Percentiles rank a stretch among this genome's conserved stretches.
Evolutionary conservation across 2,888 invertebrate genomes (phyloP).

Genomic region (Coleophora deauratella): DNA sequence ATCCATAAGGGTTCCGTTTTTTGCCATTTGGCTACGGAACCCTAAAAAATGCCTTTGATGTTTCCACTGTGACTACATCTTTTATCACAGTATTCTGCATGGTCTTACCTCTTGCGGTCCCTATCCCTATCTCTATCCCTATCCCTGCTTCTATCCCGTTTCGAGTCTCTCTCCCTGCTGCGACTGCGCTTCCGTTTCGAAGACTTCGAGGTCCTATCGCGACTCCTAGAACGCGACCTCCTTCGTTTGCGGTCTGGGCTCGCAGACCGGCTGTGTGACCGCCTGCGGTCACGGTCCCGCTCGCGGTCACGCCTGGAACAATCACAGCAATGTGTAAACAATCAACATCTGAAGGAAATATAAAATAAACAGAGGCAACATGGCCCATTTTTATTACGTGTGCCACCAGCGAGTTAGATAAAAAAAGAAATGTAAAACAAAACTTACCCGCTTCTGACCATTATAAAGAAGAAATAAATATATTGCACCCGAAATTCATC

Average conservation of each 20-base stretch:
- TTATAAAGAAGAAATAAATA: constrained; percentile 13
- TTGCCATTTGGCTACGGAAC: no score
- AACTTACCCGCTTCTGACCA: constrained; percentile 64
- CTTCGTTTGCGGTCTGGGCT: constrained; percentile 73
- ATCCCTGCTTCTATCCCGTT: constrained; percentile 69
- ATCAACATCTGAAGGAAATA: no score
- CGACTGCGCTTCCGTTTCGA: constrained; percentile 78
- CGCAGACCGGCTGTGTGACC: constrained; percentile 75
- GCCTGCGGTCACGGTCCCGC: constrained; percentile 63
- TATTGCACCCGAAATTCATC: not conserved
- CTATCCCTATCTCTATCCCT: constrained; percentile 41
- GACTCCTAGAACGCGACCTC: constrained; percentile 73
- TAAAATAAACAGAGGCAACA: no score
- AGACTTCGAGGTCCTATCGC: constrained; percentile 75
- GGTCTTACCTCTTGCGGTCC: constrained; percentile 58
- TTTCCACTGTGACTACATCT: no score
- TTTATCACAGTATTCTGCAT: no score
- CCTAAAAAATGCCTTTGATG: no score
- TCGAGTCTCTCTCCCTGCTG: constrained; percentile 77
- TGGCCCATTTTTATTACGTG: not conserved
- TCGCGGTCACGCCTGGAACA: constrained; percentile 55
- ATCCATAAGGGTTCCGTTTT: no score
- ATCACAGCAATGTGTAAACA: not conserved
- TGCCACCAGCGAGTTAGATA: no score
- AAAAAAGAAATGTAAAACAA: no score